A percentile compares a stretch with the other conserved stretches of the same genome.
Evolutionary conservation across 2,113 vertebrate species (phyloP).

Genomic region (Clarias gariepinus): DNA sequence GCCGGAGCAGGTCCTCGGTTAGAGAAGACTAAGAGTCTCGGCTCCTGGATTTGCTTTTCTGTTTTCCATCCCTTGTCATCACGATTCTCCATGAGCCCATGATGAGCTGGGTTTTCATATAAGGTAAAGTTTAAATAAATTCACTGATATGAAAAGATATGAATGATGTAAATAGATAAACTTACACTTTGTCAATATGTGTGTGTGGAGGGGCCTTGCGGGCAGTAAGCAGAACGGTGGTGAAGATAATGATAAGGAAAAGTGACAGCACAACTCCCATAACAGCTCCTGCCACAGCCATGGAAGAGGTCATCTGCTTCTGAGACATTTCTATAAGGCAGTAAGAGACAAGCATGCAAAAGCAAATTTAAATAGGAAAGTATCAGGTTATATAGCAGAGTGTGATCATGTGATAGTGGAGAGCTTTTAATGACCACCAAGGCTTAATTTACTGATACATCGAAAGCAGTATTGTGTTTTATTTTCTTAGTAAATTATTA

Average conservation of each 20-base stretch:
- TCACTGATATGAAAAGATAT: not conserved
- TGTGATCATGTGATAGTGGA: not conserved
- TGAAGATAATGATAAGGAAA: conserved; percentile 87
- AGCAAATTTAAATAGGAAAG: not conserved
- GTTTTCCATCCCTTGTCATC: not conserved
- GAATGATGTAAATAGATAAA: conserved; percentile 19
- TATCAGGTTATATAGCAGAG: not conserved
- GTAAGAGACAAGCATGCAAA: conserved; percentile 38
- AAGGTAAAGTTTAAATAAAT: conserved; percentile 4
- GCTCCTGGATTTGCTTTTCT: not conserved
- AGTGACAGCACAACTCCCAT: conserved; percentile 91
- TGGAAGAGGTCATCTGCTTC: conserved; percentile 80
- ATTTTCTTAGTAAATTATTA: not conserved
- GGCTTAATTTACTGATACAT: not conserved
- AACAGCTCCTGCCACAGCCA: conserved; percentile 86
- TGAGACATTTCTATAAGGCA: conserved; percentile 69
- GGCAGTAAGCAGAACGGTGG: conserved; percentile 83
- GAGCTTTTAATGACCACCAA: not conserved
- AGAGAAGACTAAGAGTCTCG: not conserved
- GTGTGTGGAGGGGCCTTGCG: conserved; percentile 68
- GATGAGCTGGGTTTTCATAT: not conserved
- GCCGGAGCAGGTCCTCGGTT: not conserved
- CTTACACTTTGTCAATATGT: conserved; percentile 77
- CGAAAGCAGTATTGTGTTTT: not conserved
- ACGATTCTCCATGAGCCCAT: not conserved